phyloP scores from a whole-genome alignment of 2,797 vertebrate species.

The Halcyon chelicuti region DNA sequence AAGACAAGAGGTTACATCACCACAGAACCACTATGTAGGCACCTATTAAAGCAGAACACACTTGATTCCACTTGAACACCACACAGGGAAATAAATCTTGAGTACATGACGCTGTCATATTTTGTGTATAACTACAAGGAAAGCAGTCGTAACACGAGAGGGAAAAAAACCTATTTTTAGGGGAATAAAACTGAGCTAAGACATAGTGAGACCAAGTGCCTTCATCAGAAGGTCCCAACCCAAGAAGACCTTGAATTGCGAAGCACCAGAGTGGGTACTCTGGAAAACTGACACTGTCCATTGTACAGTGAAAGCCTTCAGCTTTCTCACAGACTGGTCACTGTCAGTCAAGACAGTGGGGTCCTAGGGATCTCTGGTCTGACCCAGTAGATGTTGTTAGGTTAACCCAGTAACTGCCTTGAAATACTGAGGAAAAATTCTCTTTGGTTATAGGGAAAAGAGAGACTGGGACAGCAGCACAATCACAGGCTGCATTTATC shows the following conservation, averaged over 20 bases:
- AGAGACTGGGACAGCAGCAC: background rate
- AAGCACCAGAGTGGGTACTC: background rate
- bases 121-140: background rate
- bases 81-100: background rate
- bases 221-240: background rate
- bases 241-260: background rate
- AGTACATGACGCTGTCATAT: background rate
- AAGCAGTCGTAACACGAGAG: background rate
- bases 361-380: background rate
- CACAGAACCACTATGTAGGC: background rate
- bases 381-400: background rate
- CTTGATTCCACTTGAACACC: background rate
- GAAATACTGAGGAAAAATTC: background rate
- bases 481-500: background rate
- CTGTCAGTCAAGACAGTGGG: background rate
- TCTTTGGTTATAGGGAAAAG: background rate
- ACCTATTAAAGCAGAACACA: background rate
- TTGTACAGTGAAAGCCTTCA: background rate
- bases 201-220: background rate
- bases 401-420: background rate
- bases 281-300: background rate
- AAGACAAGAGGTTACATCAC: background rate
- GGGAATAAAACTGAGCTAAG: background rate
- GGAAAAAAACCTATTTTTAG: background rate
- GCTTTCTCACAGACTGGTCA: background rate